Evolutionary conservation across 2,888 invertebrate species (phyloP).

Genomic region (Lucinisca nassula): DNA sequence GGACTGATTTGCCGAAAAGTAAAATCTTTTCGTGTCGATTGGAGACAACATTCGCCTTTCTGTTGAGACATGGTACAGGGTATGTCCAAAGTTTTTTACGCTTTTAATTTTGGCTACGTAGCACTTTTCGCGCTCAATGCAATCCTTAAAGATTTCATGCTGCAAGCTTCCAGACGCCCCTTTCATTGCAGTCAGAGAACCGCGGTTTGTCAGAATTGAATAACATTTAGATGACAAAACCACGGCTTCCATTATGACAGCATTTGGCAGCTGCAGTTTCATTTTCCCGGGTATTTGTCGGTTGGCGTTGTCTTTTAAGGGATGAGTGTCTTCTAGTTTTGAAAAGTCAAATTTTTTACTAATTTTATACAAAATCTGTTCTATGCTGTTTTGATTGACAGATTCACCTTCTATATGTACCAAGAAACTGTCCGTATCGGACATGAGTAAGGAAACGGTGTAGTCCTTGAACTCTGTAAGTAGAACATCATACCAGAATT

Average conservation of each 20-base stretch:
- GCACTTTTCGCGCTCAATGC: background rate
- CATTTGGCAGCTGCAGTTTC: background rate
- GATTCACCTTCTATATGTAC: background rate
- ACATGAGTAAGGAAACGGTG: background rate
- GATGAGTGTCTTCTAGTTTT: background rate
- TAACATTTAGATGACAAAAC: constrained; percentile 16
- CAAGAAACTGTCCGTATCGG: constrained; percentile 25
- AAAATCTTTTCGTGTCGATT: background rate
- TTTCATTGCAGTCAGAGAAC: background rate
- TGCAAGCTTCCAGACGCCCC: background rate
- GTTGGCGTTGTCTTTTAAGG: background rate
- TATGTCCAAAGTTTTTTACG: background rate
- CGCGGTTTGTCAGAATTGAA: constrained; percentile 2
- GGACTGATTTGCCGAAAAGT: background rate
- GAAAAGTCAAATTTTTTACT: constrained; percentile 14
- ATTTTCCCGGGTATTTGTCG: constrained; percentile 1
- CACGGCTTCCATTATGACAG: background rate
- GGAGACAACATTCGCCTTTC: background rate
- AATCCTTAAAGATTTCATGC: background rate
- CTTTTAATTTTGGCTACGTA: background rate
- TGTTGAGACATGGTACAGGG: background rate
- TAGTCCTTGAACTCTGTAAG: background rate
- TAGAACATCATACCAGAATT: constrained; percentile 10
- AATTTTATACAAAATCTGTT: background rate
- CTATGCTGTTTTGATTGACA: background rate